These are phyloP conservation scores for Fundulus diaphanus DNA, from an alignment of 2,797 vertebrate genomes.

Conservation along the genomic window DNA sequence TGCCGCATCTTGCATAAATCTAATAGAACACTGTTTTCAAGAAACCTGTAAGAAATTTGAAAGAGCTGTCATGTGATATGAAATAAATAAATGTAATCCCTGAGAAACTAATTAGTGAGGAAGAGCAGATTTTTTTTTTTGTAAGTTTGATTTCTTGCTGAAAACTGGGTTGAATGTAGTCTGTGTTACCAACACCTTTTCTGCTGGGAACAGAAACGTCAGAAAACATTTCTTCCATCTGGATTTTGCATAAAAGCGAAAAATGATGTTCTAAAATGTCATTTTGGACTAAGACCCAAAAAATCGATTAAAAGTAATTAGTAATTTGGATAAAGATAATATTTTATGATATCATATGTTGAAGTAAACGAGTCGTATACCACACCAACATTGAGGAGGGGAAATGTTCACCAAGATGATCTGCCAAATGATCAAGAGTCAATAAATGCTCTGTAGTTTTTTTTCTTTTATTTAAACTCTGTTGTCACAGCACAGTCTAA, in stretches of 20 bases:
- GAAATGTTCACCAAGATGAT: not conserved
- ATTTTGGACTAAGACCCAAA: not conserved
- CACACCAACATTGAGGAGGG: not conserved
- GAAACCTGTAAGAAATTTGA: not conserved
- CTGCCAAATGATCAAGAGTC: not conserved
- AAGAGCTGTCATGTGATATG: not conserved
- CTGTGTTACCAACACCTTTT: not conserved
- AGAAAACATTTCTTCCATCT: not conserved
- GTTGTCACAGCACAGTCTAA: not conserved
- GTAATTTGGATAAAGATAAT: not conserved
- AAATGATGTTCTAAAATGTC: not conserved
- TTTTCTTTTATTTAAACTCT: not conserved
- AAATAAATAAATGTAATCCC: not conserved
- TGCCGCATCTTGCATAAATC: no score
- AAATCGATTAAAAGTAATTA: not conserved
- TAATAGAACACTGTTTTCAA: no score
- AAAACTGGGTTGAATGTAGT: not conserved
- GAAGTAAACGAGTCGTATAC: not conserved
- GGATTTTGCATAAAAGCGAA: not conserved
- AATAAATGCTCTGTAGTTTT: not conserved
- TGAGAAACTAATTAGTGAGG: not conserved
- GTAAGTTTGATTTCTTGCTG: not conserved
- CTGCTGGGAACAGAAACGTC: not conserved
- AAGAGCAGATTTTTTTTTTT: not conserved
- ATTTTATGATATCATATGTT: not conserved